Conservation (phyloP, 2,113 vertebrate species). For the Chlamydotis undulata region DNA sequence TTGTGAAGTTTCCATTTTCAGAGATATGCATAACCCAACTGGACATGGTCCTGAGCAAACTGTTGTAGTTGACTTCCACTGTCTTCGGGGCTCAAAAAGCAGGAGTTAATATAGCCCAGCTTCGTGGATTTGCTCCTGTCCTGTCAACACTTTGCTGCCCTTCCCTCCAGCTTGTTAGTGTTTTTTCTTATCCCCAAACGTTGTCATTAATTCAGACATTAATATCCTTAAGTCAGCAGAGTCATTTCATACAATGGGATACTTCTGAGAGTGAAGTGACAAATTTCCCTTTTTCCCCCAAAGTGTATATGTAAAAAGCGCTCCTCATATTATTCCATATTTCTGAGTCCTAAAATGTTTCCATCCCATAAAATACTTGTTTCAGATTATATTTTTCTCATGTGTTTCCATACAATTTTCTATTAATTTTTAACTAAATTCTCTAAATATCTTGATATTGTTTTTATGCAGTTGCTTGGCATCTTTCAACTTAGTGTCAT, state of each 20-base stretch:
- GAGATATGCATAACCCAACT: not conserved
- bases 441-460: not conserved
- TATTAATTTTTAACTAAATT: not conserved
- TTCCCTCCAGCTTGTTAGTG: not conserved
- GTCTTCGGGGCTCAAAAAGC: not conserved
- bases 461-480: not conserved
- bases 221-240: not conserved
- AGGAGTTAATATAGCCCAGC: not conserved
- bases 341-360: not conserved
- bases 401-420: not conserved
- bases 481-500: not conserved
- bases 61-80: not conserved
- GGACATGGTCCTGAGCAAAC: not conserved
- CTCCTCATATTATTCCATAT: not conserved
- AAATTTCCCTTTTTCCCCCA: not conserved
- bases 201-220: not conserved
- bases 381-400: not conserved
- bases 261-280: not conserved
- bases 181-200: not conserved
- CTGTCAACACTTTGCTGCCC: not conserved
- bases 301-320: not conserved
- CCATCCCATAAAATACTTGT: not conserved
- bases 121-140: not conserved
- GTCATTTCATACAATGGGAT: not conserved
- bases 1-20: not conserved